Evolutionary conservation across 2,113 vertebrate genomes (phyloP), one percentile per base, ranked within the genome.

Genomic region (Sturnus vulgaris): DNA sequence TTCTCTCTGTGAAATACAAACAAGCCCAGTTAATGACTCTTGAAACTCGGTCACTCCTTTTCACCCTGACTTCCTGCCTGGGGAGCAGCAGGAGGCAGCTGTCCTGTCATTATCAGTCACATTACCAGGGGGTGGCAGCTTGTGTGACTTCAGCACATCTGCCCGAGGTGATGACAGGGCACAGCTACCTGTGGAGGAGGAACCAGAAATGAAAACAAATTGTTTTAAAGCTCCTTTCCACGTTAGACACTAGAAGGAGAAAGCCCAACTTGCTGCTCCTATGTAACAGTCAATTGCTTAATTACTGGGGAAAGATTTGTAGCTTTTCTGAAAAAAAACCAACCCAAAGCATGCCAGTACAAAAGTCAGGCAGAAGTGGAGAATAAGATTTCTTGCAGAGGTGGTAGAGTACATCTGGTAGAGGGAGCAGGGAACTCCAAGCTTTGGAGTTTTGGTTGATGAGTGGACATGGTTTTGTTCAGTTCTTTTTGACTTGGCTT

Each of bases 181-280:
- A 73, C 70, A 55, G 82, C 47, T 63, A 68, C 64, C 16, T 30
- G 20, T 47, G 85, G 87, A 86, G 94, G 90, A 94, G 85, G 93
- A 96, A 71, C 75, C 56, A 82, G 55, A 68, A 90, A 75, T 25
- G 10, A 85, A 86, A 85, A 55, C 92, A 92, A 85, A 70, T 95
- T 95, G 82, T 66, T 94, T 72, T 78, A 73, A 31, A 76, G 68
- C 44, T 88, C 0, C 0, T 83, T 93, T 88, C 46, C 64, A 11
- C 10, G 0, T 73, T 63, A 75, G 81, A 46, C 59, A 53, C 31
- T 30, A 57, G 49, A 71, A 95, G 33, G 49, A 93, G 82, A 77
- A 71, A 90, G 68, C 27, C 19, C 35, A 59, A 10, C 0, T 0
- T 77, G 24, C 49, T 86, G 72, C n/a, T 71, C n/a, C 52, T 83